Percentiles rank a stretch among this genome's conserved stretches.
phyloP scores from a whole-genome alignment of 2,797 vertebrate species.

The Serranus cabrilla region DNA sequence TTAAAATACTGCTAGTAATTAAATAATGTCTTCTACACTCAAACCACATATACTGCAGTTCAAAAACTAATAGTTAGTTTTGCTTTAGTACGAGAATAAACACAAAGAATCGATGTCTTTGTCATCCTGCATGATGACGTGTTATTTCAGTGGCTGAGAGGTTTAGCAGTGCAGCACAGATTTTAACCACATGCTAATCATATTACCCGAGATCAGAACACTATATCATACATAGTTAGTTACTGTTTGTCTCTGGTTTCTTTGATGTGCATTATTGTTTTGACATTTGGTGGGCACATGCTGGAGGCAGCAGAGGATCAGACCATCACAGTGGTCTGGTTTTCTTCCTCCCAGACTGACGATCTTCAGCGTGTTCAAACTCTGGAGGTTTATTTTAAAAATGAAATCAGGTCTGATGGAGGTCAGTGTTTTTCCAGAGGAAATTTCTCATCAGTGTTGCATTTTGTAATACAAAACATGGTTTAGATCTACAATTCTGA shows the following conservation, averaged over 20 bases:
- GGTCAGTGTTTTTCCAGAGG: constrained; percentile 23
- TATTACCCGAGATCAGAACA: constrained; percentile 11
- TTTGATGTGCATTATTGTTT: constrained; percentile 27
- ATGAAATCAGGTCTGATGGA: constrained; percentile 1
- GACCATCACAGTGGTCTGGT: constrained; percentile 11
- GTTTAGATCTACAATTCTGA: constrained; percentile 42
- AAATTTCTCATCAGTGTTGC: constrained; percentile 25
- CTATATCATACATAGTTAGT: background rate
- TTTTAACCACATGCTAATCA: constrained; percentile 8
- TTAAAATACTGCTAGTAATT: background rate
- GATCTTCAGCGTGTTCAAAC: constrained; percentile 9
- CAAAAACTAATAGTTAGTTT: background rate
- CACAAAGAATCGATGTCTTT: background rate
- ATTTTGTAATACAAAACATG: constrained; percentile 28
- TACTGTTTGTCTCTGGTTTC: constrained; percentile 22
- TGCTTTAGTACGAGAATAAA: background rate
- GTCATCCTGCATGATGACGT: background rate
- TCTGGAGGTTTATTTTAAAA: background rate
- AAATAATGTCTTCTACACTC: too few relatives aligned
- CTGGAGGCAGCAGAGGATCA: constrained; percentile 9
- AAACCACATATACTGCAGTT: background rate
- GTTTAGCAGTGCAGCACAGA: constrained; percentile 17
- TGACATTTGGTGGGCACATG: constrained; percentile 36
- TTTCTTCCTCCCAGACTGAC: constrained; percentile 9
- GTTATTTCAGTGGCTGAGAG: constrained; percentile 1